Percentiles rank a stretch among this genome's conserved stretches.
These are phyloP conservation scores for Pyrochroa serraticornis DNA, from an alignment of 2,888 invertebrate genomes.

Conservation along the genomic window DNA sequence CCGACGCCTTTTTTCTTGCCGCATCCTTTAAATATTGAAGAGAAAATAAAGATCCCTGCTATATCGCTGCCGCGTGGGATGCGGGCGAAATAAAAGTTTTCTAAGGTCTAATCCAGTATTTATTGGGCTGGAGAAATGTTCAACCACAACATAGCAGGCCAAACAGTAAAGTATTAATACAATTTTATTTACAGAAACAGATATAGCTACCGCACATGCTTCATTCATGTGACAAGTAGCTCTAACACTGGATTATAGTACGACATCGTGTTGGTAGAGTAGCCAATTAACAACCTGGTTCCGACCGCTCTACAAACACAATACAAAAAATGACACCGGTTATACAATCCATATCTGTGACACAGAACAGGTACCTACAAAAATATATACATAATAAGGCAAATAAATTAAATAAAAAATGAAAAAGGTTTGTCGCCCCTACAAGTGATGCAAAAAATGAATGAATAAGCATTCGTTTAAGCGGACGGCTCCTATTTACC, in stretches of 20 bases:
- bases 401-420: slow-evolving; percentile 32
- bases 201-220: slow-evolving; percentile 52
- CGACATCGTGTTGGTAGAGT: slow-evolving; percentile 27
- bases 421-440: slow-evolving; percentile 30
- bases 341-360: slow-evolving; percentile 52
- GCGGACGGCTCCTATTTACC: slow-evolving; percentile 36
- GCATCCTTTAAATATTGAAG: neutral
- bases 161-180: slow-evolving; percentile 54
- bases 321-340: slow-evolving; percentile 49
- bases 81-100: neutral
- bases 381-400: slow-evolving; percentile 47
- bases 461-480: slow-evolving; percentile 17
- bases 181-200: slow-evolving; percentile 55
- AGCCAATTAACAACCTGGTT: slow-evolving; percentile 2
- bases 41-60: neutral
- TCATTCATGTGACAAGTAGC: slow-evolving; percentile 50
- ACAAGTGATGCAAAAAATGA: slow-evolving; percentile 24
- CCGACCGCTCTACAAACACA: slow-evolving; percentile 30
- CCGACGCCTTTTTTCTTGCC: too few relatives aligned
- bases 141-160: slow-evolving; percentile 58
- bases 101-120: slow-evolving; percentile 54
- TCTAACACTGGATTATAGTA: slow-evolving; percentile 53
- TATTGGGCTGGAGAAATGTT: slow-evolving; percentile 57
- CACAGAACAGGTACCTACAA: slow-evolving; percentile 59
- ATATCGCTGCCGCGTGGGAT: neutral